Conservation (phyloP, 2,888 invertebrate genomes). For the Byasa hedistus region DNA sequence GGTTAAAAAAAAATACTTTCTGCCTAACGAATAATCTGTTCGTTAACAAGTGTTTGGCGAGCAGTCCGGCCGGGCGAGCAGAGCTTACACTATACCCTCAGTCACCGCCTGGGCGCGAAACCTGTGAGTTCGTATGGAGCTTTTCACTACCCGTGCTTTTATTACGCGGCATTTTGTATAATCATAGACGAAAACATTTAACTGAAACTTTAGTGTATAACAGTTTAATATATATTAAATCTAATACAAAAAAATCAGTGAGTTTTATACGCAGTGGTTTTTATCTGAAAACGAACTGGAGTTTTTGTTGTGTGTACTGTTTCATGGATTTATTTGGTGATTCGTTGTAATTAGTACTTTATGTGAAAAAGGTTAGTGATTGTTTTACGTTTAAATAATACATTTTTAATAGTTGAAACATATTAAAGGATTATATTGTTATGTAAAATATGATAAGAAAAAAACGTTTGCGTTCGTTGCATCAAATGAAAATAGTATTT, state of each 20-base stretch:
- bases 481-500: no score
- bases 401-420: not conserved
- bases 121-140: conserved; percentile 29
- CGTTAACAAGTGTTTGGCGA: conserved; percentile 55
- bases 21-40: conserved; percentile 34
- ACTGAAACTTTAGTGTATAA: conserved; percentile 11
- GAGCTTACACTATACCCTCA: conserved; percentile 69
- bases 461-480: not conserved
- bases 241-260: not conserved
- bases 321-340: conserved; percentile 19
- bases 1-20: conserved; percentile 19
- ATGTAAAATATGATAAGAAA: not conserved
- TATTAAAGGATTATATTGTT: not conserved
- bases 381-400: not conserved
- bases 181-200: conserved; percentile 12
- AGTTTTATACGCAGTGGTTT: conserved; percentile 14
- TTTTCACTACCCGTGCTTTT: conserved; percentile 34
- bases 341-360: conserved; percentile 6
- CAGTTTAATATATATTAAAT: not conserved
- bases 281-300: not conserved
- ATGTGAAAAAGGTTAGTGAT: conserved; percentile 21
- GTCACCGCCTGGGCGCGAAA: conserved; percentile 58
- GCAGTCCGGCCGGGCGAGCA: conserved; percentile 69
- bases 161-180: conserved; percentile 29
- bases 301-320: conserved; percentile 14